Evolutionary conservation across 2,888 invertebrate genomes (phyloP).

Genomic region (Tanytarsus gracilentus): DNA sequence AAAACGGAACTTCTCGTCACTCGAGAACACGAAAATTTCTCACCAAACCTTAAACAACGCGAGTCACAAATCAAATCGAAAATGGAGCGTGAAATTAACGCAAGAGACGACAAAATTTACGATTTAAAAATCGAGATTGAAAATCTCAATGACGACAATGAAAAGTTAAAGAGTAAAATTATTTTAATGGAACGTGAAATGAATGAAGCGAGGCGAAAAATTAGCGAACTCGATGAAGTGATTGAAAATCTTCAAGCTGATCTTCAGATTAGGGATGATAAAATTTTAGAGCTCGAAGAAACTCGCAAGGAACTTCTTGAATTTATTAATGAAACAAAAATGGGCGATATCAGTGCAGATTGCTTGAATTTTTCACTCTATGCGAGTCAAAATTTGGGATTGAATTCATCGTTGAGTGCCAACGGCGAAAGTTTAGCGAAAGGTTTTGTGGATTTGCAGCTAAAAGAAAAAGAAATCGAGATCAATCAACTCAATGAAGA

Average conservation of each 20-base stretch:
- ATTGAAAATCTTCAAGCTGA: neutral
- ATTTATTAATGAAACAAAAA: slow-evolving; percentile 36
- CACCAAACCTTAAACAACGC: slow-evolving; percentile 1
- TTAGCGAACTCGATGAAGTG: neutral
- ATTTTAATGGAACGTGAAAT: slow-evolving; percentile 6
- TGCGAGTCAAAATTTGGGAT: slow-evolving; percentile 32
- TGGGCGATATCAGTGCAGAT: slow-evolving; percentile 36
- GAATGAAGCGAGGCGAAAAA: neutral
- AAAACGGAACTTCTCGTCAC: neutral
- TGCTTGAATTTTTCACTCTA: slow-evolving; percentile 35
- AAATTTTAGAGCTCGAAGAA: slow-evolving; percentile 34
- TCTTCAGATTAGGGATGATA: slow-evolving; percentile 13
- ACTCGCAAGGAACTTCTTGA: slow-evolving; percentile 37
- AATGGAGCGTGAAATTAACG: slow-evolving; percentile 16
- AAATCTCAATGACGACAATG: neutral
- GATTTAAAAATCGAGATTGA: slow-evolving; percentile 16
- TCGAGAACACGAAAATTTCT: slow-evolving; percentile 11
- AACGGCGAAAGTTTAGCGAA: slow-evolving; percentile 39
- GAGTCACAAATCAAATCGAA: slow-evolving; percentile 13
- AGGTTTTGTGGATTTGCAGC: slow-evolving; percentile 40
- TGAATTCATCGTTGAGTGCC: slow-evolving; percentile 31
- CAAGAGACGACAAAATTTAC: neutral
- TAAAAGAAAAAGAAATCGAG: slow-evolving; percentile 40
- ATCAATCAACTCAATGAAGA: slow-evolving; percentile 32
- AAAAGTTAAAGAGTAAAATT: neutral